Base-by-base conservation (phyloP, 64 coral and sea anemone species). In the Stylophora pistillata region DNA sequence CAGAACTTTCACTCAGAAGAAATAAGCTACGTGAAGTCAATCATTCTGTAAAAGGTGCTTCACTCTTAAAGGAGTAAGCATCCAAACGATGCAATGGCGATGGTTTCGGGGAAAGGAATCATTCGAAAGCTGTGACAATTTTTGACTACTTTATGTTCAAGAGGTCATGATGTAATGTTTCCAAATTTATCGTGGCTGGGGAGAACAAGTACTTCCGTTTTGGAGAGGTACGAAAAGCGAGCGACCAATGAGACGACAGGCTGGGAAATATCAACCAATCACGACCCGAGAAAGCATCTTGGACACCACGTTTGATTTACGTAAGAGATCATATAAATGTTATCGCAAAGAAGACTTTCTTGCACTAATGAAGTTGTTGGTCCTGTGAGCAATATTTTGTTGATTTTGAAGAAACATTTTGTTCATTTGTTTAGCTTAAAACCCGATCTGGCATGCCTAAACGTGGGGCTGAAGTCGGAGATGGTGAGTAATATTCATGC, bases 391-490 rank as follows among this genome's bases (percentile, higher is more conserved):
- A 15, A 15, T 11, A 1, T 25, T 34, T 1, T 26, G 10, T 23
- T 21, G 29, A 14, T 66, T n/a, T 82, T 63, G 5, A 82, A 66
- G 59, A 41, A 66, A 82, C 25, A 11, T 15, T 34, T 23, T 3
- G 33, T 52, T 33, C 21, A 20, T 4, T 53, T 9, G 31, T 84
- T 2, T 23, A 26, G 4, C 11, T 15, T 13, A 4, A 7, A 26
- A 53, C 33, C 80, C 26, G 60, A 69, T 27, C 80, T 53, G 80
- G 13, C 60, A 84, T 84, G 80, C 41, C 61, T 32, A 84, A 27
- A 53, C 80, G 37, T 29, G 37, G 47, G 80, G 60, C 80, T 69
- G 80, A 70, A 47, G 80, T 25, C 60, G 33, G 34, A 65, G 80
- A 53, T 54, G 80, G 80, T 70, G 69, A 53, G 80, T 12, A 32